Percentiles rank a stretch among this genome's conserved stretches.
Conservation (phyloP, 2,797 vertebrate species). For the Sebastes aleutianus region DNA sequence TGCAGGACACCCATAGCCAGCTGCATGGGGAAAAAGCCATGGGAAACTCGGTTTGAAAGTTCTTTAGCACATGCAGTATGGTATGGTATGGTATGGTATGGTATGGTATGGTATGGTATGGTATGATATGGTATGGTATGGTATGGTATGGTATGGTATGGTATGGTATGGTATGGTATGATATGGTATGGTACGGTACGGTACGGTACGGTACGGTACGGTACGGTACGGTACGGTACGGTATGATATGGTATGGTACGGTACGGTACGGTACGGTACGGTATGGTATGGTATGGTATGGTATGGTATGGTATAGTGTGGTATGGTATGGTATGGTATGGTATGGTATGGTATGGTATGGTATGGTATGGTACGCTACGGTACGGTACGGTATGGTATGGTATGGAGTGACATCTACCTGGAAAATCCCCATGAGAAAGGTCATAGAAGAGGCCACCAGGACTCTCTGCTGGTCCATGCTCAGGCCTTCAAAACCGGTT, state of each 20-base stretch:
- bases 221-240: too few species aligned
- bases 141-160: not conserved
- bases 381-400: not conserved
- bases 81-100: too few species aligned
- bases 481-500: constrained; percentile 68
- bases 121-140: rapidly evolving
- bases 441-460: constrained; percentile 89
- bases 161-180: not conserved
- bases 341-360: rapidly evolving
- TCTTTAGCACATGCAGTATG: not conserved
- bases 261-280: too few species aligned
- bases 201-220: rapidly evolving
- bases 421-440: constrained; percentile 88
- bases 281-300: not conserved
- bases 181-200: too few species aligned
- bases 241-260: rapidly evolving
- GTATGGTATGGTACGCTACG: too few species aligned
- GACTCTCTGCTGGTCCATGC: constrained; percentile 76
- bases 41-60: not conserved
- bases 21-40: constrained; percentile 69
- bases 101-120: rapidly evolving
- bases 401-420: constrained; percentile 76
- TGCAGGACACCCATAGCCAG: constrained; percentile 86
- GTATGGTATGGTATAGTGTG: too few species aligned
- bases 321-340: too few species aligned